Base-by-base conservation (phyloP, 23 tunicate genomes). In the Phallusia fumigata region DNA sequence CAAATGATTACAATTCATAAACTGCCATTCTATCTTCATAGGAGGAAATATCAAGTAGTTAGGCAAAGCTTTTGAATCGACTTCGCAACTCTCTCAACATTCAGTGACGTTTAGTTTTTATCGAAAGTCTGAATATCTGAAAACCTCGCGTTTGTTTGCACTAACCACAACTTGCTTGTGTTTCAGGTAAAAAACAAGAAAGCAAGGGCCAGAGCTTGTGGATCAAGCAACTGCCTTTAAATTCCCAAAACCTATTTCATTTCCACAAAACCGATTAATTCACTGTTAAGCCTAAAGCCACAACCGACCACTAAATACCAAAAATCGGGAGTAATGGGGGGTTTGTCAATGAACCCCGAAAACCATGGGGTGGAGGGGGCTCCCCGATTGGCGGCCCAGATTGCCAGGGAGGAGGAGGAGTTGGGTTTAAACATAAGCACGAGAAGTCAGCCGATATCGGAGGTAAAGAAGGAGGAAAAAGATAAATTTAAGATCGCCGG, bases 311-410 rank as follows among this genome's bases (percentile, higher is more conserved):
- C 69, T 6, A 58, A 6, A 2, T 21, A 22, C 69, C 69, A 24
- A 1, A 6, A 13, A 58, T 6, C 69, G 2, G 26, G 3, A 58
- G 26, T 58, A 1, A 87, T 87, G 91, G 91, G 91, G 34, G 84
- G 72, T 34, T 64, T 87, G 32, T 87, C 91, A 5, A 87, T 87
- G 91, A 87, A 87, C 82, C 91, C 91, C 78, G 91, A 87, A 34
- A 36, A 78, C 72, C 84, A 50, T 31, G 91, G 91, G 75, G 30
- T 65, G 6, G 91, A 64, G 31, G 77, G 35, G 44, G 84, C 81
- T n/a, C 82, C 91, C 28, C 81, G 82, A 30, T 52, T 87, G 65
- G 85, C 91, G 22, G 24, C 33, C 0, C 74, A 81, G 35, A 81
- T 87, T 11, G 91, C 91, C 8, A 35, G 75, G 28, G 79, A 81